A percentile compares a stretch with the other conserved stretches of the same genome.
These are phyloP conservation scores for Crypturellus tataupa DNA, from an alignment of 2,797 vertebrate species.

Conservation along the genomic window DNA sequence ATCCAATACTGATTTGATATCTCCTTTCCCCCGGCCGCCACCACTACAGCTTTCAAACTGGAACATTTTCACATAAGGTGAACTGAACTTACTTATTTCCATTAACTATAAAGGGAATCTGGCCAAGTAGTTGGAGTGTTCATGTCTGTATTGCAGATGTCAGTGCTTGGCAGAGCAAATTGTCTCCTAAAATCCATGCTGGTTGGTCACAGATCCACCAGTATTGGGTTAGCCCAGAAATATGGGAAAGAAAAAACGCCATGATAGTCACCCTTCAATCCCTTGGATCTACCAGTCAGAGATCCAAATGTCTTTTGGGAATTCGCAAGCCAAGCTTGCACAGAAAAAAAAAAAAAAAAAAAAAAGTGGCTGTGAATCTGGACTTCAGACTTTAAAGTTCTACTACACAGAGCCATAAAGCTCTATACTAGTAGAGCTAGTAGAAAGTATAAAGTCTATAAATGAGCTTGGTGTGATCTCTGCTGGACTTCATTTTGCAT, in stretches of 20 bases:
- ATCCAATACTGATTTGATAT: too few species aligned
- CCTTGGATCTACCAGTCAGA: neutral
- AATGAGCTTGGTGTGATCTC: neutral
- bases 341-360: neutral
- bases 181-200: neutral
- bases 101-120: neutral
- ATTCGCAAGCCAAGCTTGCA: neutral
- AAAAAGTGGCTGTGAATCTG: rapidly evolving
- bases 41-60: too few species aligned
- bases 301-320: neutral
- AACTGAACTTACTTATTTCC: slow-evolving; percentile 25
- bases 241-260: neutral
- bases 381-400: neutral
- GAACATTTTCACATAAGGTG: neutral
- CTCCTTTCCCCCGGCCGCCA: too few species aligned
- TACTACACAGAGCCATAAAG: too few species aligned
- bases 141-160: neutral
- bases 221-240: neutral
- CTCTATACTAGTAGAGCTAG: too few species aligned
- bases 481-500: neutral
- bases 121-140: neutral
- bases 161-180: neutral
- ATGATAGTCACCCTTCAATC: rapidly evolving
- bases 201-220: neutral
- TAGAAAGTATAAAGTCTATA: neutral